These are phyloP conservation scores for Pseudochaenichthys georgianus DNA, from an alignment of 2,797 vertebrate species.

Conservation along the genomic window DNA sequence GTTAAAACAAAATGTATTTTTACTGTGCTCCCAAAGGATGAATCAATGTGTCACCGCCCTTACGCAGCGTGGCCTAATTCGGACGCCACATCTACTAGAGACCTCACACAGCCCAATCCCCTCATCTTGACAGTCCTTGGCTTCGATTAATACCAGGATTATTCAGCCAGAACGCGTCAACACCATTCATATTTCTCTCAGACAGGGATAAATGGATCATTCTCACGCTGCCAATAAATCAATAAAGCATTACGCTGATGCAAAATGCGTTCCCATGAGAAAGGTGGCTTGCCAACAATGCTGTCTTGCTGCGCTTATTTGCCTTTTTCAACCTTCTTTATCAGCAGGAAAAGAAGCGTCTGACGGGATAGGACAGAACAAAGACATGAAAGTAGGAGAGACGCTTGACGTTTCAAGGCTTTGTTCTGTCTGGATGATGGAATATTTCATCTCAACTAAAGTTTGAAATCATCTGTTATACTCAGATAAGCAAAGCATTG, in stretches of 20 bases:
- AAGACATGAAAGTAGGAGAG: slow-evolving; percentile 29
- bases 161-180: slow-evolving; percentile 71
- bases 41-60: not conserved
- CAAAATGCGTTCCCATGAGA: slow-evolving; percentile 69
- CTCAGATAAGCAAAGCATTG: not conserved
- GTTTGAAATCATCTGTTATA: slow-evolving; percentile 22
- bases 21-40: slow-evolving; percentile 1
- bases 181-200: slow-evolving; percentile 73
- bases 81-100: slow-evolving; percentile 26
- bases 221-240: slow-evolving; percentile 77
- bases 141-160: slow-evolving; percentile 74
- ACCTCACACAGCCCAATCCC: slow-evolving; percentile 45
- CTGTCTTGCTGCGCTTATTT: slow-evolving; percentile 31
- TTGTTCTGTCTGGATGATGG: slow-evolving; percentile 19
- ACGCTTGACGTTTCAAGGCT: not conserved
- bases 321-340: slow-evolving; percentile 44
- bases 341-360: slow-evolving; percentile 19
- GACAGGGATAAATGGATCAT: slow-evolving; percentile 76
- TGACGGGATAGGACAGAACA: slow-evolving; percentile 20
- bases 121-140: slow-evolving; percentile 67
- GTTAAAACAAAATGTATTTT: not conserved
- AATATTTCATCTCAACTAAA: slow-evolving; percentile 24
- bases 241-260: slow-evolving; percentile 80
- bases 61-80: slow-evolving; percentile 17
- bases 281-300: slow-evolving; percentile 21